These are phyloP conservation scores for Trialeurodes vaporariorum DNA, from an alignment of 1,140 invertebrate species.

Conservation along the genomic window DNA sequence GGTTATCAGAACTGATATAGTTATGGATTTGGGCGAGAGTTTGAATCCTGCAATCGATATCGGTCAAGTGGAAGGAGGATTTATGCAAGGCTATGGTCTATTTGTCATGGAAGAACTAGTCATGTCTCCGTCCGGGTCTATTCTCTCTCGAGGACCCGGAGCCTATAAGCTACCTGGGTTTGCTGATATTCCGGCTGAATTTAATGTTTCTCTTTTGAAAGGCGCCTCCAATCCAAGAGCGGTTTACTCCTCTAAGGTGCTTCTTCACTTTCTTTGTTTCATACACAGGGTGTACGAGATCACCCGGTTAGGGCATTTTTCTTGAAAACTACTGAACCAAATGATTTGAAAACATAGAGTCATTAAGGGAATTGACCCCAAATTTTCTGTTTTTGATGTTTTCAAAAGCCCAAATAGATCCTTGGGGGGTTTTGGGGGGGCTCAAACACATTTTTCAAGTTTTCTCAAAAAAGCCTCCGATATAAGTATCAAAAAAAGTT, in stretches of 20 bases:
- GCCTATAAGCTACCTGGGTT: conserved; percentile 88
- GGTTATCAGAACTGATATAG: conserved; percentile 79
- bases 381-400: too few relatives aligned
- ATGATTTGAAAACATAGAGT: too few relatives aligned
- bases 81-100: conserved; percentile 84
- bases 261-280: too few relatives aligned
- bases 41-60: conserved; percentile 93
- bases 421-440: too few relatives aligned
- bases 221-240: conserved; percentile 76
- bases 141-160: conserved; percentile 78
- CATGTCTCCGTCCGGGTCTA: conserved; percentile 65
- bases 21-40: conserved; percentile 89
- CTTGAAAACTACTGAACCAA: too few relatives aligned
- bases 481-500: too few relatives aligned
- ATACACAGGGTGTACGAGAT: too few relatives aligned
- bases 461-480: too few relatives aligned
- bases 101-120: conserved; percentile 84
- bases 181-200: conserved; percentile 77
- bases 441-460: too few relatives aligned
- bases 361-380: too few relatives aligned
- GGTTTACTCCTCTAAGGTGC: conserved; percentile 88
- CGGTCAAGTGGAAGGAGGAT: conserved; percentile 89
- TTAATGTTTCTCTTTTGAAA: conserved; percentile 87
- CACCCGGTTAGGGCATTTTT: too few relatives aligned
- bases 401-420: too few relatives aligned